Conservation (phyloP, 2,113 vertebrate species). For the Ceratotherium simum region DNA sequence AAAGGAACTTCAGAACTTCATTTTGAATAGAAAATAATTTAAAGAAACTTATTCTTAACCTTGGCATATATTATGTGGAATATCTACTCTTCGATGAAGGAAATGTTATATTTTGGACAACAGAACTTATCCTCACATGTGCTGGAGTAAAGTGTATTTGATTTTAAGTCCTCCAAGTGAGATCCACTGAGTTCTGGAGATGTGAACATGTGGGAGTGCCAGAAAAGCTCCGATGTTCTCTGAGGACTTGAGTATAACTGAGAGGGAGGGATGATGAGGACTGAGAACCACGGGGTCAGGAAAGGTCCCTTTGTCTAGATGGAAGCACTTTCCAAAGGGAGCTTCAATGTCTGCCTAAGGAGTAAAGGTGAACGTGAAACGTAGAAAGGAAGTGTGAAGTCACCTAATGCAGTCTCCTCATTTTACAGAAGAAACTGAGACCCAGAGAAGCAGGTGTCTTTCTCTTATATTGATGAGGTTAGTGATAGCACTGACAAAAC, state of each 20-base stretch:
- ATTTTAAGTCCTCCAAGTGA: constrained; percentile 4
- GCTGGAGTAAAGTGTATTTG: neutral
- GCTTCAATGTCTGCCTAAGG: neutral
- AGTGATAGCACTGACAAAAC: neutral
- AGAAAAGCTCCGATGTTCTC: neutral
- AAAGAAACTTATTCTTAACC: neutral
- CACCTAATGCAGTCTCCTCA: neutral
- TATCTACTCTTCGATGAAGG: neutral
- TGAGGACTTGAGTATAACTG: neutral
- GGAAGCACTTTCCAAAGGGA: neutral
- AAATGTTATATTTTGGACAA: neutral
- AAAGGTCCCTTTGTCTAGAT: neutral
- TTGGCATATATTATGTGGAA: neutral
- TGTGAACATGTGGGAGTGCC: neutral
- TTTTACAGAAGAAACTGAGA: constrained; percentile 22
- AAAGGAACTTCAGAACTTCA: constrained; percentile 42
- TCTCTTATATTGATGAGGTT: neutral
- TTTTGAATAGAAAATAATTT: constrained; percentile 54
- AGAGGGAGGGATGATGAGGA: neutral
- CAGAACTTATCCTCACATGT: neutral
- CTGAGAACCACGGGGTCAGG: neutral
- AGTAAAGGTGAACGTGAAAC: neutral
- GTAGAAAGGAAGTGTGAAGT: neutral
- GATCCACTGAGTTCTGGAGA: neutral
- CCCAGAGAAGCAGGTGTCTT: neutral